Evolutionary conservation across 2,113 vertebrate species (phyloP), one percentile per base, ranked within the genome.

Genomic region (Sterrhoptilus dennistouni): DNA sequence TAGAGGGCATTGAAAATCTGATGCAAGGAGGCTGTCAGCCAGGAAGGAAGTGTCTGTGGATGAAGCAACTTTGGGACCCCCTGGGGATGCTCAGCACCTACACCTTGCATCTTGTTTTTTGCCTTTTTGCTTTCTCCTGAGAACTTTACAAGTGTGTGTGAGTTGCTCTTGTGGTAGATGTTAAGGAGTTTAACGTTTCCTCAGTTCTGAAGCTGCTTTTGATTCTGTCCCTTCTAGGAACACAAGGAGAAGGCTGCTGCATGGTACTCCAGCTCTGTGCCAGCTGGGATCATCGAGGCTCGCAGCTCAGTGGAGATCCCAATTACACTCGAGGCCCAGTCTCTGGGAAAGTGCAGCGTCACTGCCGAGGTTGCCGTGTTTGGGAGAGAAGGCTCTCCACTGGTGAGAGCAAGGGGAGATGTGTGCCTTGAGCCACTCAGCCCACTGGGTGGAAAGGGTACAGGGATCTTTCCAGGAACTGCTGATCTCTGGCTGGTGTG

Each of bases 321-420:
- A 0, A 66, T 99, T 23, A 36, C 64, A 7, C 70, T 99, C 49
- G 90, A 93, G 96, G 96, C 96, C 20, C 98, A 98, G 83, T 47
- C 89, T 20, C 35, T 44, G 6, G 99, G 98, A 57, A 50, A 93
- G 21, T 95, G 98, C 49, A 65, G 44, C 17, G 71, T 85, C 50
- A 68, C 38, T 3, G 97, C 98, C 42, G 47, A 22, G 8, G 72
- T 99, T 2, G 95, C 95, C 0, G 72, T 98, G 79, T 98, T 99
- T 35, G 99, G 99, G 57, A 98, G 94, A 8, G 9, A 77, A 59
- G 95, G 92, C 22, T 84, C 97, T 8, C 98, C 98, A 0, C 72
- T 99, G 98, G 99, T 99, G 90, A 98, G 98, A 80, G 47, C 44
- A 4, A 4, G 50, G 69, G 60, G 13, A 50, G 31, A 36, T 3